phyloP scores from a whole-genome alignment of 2,113 vertebrate genomes.

The Amazona vittata region DNA sequence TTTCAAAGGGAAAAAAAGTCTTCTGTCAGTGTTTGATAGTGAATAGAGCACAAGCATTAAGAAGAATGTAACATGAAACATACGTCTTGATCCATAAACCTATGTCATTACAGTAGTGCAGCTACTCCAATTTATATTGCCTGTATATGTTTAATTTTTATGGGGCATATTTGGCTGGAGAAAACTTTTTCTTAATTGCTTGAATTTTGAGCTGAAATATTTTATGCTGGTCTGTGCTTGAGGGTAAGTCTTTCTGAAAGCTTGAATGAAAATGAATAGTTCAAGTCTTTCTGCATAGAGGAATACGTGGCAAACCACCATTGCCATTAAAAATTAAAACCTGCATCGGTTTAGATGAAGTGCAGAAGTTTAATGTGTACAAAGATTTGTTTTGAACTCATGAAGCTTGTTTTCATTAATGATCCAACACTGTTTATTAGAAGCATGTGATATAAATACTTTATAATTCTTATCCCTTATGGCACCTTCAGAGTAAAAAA shows the following conservation, averaged over 20 bases:
- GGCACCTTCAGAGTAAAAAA: neutral
- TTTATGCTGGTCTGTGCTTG: neutral
- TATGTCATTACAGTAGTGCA: neutral
- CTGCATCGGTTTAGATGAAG: neutral
- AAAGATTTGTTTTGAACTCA: neutral
- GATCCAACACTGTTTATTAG: neutral
- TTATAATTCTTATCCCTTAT: neutral
- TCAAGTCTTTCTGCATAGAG: neutral
- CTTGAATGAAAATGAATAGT: neutral
- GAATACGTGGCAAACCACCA: neutral
- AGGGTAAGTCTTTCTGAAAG: neutral
- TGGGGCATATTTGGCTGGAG: neutral
- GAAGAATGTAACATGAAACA: neutral
- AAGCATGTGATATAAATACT: neutral
- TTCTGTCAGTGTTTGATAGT: neutral
- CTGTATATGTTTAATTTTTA: neutral
- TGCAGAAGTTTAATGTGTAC: neutral
- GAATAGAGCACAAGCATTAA: neutral
- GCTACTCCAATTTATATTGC: neutral
- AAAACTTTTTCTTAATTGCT: slow-evolving; percentile 22
- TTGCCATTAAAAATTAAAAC: neutral
- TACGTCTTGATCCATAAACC: neutral
- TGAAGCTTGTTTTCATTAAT: neutral
- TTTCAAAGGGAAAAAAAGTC: neutral
- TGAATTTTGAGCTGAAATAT: neutral